Conservation (phyloP, 1,140 invertebrate genomes). For the Popillia japonica region DNA sequence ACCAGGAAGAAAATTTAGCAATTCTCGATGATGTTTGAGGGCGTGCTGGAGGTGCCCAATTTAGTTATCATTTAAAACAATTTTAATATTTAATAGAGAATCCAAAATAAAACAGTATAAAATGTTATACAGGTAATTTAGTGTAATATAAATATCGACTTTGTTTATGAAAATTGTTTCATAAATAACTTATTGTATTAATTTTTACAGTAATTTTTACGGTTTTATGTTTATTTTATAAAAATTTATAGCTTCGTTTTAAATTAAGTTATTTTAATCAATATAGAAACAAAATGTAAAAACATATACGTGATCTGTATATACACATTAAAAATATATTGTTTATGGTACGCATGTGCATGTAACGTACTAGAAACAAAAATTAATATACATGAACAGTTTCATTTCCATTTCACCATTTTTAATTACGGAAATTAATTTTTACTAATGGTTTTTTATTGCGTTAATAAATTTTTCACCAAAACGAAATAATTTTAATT, state of each 20-base stretch:
- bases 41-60: neutral
- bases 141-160: neutral
- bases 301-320: neutral
- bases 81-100: neutral
- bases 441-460: slow-evolving; percentile 39
- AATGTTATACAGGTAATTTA: neutral
- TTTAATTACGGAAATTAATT: slow-evolving; percentile 38
- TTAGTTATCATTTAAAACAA: neutral
- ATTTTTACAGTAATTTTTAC: slow-evolving; percentile 30
- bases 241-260: slow-evolving; percentile 27
- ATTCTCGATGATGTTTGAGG: too few species aligned
- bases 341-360: slow-evolving; percentile 17
- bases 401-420: slow-evolving; percentile 34
- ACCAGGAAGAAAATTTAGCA: too few species aligned
- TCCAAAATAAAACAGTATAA: neutral
- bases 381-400: slow-evolving; percentile 35
- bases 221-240: slow-evolving; percentile 26
- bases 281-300: slow-evolving; percentile 22
- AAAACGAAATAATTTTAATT: slow-evolving; percentile 39
- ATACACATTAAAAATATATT: slow-evolving; percentile 13
- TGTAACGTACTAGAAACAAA: slow-evolving; percentile 20
- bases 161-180: slow-evolving; percentile 27
- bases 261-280: slow-evolving; percentile 33
- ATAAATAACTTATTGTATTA: slow-evolving; percentile 25
- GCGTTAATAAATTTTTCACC: slow-evolving; percentile 36